A percentile compares a stretch with the other conserved stretches of the same genome.
Evolutionary conservation across 2,797 vertebrate species (phyloP).

Genomic region (Pantherophis vulpinus): DNA sequence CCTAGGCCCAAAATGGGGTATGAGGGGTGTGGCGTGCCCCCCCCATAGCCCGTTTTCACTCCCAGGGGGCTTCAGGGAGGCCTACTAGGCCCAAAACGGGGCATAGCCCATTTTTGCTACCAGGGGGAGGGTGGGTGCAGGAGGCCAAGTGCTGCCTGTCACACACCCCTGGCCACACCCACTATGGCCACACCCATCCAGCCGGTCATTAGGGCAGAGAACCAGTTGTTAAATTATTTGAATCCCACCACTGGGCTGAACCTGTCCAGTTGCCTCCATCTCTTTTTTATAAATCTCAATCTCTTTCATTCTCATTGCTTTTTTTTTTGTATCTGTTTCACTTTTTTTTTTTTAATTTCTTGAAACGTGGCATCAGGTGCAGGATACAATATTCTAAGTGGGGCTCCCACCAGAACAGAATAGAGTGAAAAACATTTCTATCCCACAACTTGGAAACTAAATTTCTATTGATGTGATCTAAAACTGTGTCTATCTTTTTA

Average conservation of each 20-base stretch:
- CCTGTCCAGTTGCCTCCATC: background rate
- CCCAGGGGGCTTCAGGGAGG: too few relatives aligned
- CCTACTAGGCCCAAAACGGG: too few relatives aligned
- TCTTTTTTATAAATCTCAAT: background rate
- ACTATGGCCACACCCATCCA: too few relatives aligned
- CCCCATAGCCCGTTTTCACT: too few relatives aligned
- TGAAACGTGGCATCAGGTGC: background rate
- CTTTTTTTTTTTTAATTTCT: background rate
- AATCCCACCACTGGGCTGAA: background rate
- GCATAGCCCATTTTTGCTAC: too few relatives aligned
- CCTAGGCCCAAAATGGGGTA: too few relatives aligned
- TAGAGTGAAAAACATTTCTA: background rate
- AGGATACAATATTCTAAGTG: background rate
- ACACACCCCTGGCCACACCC: too few relatives aligned
- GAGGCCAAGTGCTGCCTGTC: too few relatives aligned
- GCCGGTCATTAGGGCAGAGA: too few relatives aligned
- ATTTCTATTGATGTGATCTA: background rate
- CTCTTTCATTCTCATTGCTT: background rate
- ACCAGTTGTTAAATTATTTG: too few relatives aligned
- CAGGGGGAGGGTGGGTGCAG: too few relatives aligned
- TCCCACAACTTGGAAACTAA: background rate
- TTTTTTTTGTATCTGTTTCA: background rate
- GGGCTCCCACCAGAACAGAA: background rate
- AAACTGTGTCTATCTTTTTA: background rate
- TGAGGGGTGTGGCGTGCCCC: too few relatives aligned